Percentiles rank a stretch among this genome's conserved stretches.
These are phyloP conservation scores for Zoanthus gigantus DNA, from an alignment of 92 coral and sea anemone species.

Conservation along the genomic window DNA sequence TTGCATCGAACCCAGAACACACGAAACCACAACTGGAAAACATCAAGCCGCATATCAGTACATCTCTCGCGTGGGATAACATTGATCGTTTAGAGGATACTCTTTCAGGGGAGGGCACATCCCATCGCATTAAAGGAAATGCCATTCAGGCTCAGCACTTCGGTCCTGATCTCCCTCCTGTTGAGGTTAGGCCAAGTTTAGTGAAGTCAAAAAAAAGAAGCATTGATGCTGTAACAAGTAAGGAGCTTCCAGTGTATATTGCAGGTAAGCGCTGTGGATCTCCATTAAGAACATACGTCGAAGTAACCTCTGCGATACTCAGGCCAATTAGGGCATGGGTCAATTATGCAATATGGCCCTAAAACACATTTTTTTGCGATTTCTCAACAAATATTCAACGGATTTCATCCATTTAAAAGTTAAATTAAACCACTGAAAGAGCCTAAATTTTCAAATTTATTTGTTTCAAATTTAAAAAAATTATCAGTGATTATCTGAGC, in stretches of 20 bases:
- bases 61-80: conserved; percentile 56
- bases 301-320: conserved; percentile 36
- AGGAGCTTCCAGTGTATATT: conserved; percentile 52
- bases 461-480: conserved; percentile 18
- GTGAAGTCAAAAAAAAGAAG: conserved; percentile 58
- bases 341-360: conserved; percentile 17
- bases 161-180: conserved; percentile 7
- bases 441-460: too few relatives aligned
- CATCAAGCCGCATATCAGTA: conserved; percentile 50
- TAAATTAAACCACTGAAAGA: conserved; percentile 4
- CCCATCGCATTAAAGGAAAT: conserved; percentile 61
- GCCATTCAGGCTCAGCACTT: conserved; percentile 45
- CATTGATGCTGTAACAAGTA: conserved; percentile 43
- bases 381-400: conserved; percentile 23
- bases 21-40: conserved; percentile 38
- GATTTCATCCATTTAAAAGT: conserved; percentile 23
- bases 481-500: conserved; percentile 1
- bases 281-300: conserved; percentile 47
- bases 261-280: conserved; percentile 68
- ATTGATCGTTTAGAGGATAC: conserved; percentile 54
- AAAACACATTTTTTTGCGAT: conserved; percentile 32
- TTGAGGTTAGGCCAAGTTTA: not conserved
- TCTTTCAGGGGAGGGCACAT: conserved; percentile 58
- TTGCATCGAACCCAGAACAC: conserved; percentile 28
- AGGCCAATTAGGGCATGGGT: conserved; percentile 33